phyloP scores from a whole-genome alignment of 2,888 invertebrate genomes.

The Acrocyrtus sp. region DNA sequence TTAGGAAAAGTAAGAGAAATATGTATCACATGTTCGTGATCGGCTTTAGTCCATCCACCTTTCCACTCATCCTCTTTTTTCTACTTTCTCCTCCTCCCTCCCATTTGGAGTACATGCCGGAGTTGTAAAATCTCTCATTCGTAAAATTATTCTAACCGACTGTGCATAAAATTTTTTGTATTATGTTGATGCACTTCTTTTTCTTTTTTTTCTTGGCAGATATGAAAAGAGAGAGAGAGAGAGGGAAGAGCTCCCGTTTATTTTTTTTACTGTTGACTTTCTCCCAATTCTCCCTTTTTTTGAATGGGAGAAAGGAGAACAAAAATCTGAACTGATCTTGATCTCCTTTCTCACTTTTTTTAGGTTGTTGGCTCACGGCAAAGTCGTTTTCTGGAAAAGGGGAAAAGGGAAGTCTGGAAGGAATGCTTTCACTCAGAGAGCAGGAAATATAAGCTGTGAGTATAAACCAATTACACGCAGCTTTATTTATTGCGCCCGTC shows the following conservation, averaged over 20 bases:
- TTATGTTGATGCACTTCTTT: no score
- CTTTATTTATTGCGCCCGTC: no score
- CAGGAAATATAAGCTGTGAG: no score
- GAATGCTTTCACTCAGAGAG: no score
- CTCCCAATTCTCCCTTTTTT: neutral
- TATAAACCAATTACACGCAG: no score
- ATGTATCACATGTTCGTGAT: constrained; percentile 49
- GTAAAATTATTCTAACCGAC: constrained; percentile 35
- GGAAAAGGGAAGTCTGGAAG: no score
- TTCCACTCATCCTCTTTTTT: neutral
- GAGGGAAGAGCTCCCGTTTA: constrained; percentile 3
- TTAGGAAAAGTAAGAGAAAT: no score
- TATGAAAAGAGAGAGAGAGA: neutral
- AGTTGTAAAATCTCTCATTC: constrained; percentile 20
- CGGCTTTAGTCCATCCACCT: constrained; percentile 27
- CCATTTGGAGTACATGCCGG: neutral
- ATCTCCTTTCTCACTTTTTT: no score
- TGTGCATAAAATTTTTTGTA: constrained; percentile 28
- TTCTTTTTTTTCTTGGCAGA: no score
- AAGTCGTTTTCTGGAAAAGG: no score
- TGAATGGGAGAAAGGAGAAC: neutral
- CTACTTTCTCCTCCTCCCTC: constrained; percentile 7
- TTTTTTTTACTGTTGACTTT: constrained; percentile 29
- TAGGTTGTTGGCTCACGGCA: no score
- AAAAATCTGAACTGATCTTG: neutral